A percentile compares a stretch with the other conserved stretches of the same genome.
These are phyloP conservation scores for Calliphora vicina DNA, from an alignment of 1,140 invertebrate genomes.

Conservation along the genomic window DNA sequence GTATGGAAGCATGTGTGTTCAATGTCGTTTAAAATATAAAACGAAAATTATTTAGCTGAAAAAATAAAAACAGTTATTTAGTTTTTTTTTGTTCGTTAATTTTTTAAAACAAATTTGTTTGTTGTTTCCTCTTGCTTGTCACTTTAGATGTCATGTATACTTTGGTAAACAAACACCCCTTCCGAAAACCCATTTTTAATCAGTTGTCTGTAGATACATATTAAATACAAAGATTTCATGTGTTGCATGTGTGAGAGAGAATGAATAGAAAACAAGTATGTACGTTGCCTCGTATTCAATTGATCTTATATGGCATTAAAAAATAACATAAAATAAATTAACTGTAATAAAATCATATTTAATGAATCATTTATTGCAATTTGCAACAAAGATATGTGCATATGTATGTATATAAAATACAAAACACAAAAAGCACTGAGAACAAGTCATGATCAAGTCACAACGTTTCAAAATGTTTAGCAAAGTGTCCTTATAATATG, in stretches of 20 bases:
- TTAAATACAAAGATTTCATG: too few relatives aligned
- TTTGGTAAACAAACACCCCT: too few relatives aligned
- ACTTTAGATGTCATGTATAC: background rate
- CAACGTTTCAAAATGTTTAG: background rate
- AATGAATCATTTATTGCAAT: conserved; percentile 1
- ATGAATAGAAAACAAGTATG: too few relatives aligned
- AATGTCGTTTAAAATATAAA: conserved; percentile 3
- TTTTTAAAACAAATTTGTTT: background rate
- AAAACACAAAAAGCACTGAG: background rate
- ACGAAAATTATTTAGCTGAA: background rate
- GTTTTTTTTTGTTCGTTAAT: background rate
- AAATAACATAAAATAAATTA: background rate
- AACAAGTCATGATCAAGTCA: background rate
- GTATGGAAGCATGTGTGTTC: background rate
- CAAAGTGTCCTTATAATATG: background rate
- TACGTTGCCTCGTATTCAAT: background rate
- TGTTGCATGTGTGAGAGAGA: background rate
- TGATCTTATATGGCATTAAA: conserved; percentile 16
- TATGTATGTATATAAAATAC: background rate
- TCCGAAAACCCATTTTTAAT: too few relatives aligned
- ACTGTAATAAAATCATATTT: conserved; percentile 14
- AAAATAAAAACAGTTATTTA: background rate
- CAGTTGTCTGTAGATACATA: too few relatives aligned
- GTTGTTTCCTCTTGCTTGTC: background rate
- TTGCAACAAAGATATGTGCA: background rate